Evolutionary conservation across 2,888 invertebrate species (phyloP), one percentile per base, ranked within the genome.

Genomic region (Cephus sareptanus): DNA sequence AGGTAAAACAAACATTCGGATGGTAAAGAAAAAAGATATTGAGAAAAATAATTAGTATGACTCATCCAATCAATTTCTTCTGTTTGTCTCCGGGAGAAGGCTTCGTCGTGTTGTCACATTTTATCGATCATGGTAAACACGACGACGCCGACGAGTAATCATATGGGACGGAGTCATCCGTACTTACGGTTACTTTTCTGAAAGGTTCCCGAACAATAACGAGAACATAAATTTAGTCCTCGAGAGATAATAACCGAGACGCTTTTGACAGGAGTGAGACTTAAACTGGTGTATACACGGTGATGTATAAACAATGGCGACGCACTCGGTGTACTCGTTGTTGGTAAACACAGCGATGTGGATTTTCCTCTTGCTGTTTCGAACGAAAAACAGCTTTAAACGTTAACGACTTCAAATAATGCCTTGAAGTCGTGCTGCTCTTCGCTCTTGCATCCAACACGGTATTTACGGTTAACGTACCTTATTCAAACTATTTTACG

Each of bases 11-110:
- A 37, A 74, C 31, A 79, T 34, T 37, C 69, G 37, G 34, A 75
- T 12, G 12, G 11, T 56, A 70, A 74, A 71, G 75, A 71, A 74
- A 74, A 34, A 76, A 73, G 73, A 68, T 69, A 70, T 69, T 37
- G 13, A 23, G 2, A 40, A 11, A 23, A 56, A 23, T 23, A 56
- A 56, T 56, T 15, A 56, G 4, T 23, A 23, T 56, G 56, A 56
- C 56, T 56, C 56, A 56, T 56, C 56, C 56, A 23, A 56, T 56
- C 56, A 56, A 56, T 56, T 23, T 56, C 56, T 23, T 56, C 56
- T 23, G 56, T 23, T 23, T 56, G 56, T 56, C 2, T 23, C 56
- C 6, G 40, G 13, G 9, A 2, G 56, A 56, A 23, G 56, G 23
- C 56, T 9, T 23, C 23, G 23, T 9, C 15, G 6, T 56, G 56